These are phyloP conservation scores for Macaria notata DNA, from an alignment of 2,888 invertebrate genomes.

Conservation along the genomic window DNA sequence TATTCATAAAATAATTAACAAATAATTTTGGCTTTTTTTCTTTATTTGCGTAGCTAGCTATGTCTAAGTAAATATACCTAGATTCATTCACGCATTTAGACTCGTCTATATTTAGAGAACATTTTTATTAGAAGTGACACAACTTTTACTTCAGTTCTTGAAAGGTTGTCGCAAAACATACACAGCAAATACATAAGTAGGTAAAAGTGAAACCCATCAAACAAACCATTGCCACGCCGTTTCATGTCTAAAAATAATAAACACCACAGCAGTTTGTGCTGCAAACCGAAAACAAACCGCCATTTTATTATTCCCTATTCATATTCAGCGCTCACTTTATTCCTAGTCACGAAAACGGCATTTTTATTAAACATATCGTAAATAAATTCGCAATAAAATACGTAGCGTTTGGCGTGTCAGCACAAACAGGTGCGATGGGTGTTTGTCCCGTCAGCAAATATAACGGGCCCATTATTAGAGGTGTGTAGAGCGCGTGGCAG, in stretches of 20 bases:
- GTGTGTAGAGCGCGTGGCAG: background rate
- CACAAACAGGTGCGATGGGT: constrained; percentile 67
- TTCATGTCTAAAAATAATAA: background rate
- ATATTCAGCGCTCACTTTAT: constrained; percentile 25
- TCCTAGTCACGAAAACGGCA: constrained; percentile 41
- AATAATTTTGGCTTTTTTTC: no score
- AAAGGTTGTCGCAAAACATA: no score
- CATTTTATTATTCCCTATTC: constrained; percentile 9
- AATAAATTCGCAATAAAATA: constrained; percentile 52
- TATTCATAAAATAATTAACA: no score
- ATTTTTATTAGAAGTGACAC: no score
- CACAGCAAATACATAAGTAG: no score
- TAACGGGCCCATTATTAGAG: constrained; percentile 61
- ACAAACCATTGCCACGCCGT: no score
- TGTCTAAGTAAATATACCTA: no score
- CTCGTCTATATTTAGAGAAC: no score
- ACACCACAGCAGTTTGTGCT: background rate
- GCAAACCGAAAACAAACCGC: constrained; percentile 7
- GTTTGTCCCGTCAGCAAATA: constrained; percentile 67
- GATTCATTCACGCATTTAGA: no score
- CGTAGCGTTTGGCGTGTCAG: constrained; percentile 53
- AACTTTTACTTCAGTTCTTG: no score
- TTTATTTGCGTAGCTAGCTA: no score
- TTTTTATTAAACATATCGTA: constrained; percentile 52
- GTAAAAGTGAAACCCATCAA: no score